These are phyloP conservation scores for Orthonevra nobilis DNA, from an alignment of 2,888 invertebrate genomes.

Conservation along the genomic window DNA sequence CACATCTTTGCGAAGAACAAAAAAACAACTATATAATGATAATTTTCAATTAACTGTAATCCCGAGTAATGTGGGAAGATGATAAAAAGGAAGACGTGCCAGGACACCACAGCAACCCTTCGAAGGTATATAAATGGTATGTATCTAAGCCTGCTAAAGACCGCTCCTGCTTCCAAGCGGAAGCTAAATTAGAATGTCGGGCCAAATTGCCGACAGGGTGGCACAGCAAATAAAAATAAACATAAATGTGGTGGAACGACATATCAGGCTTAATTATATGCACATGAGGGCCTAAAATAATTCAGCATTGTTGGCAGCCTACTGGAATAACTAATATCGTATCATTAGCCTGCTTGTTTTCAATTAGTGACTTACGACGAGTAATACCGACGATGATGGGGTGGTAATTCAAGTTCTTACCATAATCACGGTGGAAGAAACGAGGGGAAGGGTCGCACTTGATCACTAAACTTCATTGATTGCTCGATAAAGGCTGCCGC, in stretches of 20 bases:
- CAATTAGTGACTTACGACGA: constrained; percentile 49
- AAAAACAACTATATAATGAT: constrained; percentile 54
- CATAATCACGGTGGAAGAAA: too few species aligned
- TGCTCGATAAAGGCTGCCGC: constrained; percentile 5
- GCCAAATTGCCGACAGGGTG: neutral
- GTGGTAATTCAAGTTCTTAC: constrained; percentile 16
- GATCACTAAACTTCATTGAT: constrained; percentile 42
- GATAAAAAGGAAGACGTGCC: constrained; percentile 25
- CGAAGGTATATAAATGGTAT: constrained; percentile 9
- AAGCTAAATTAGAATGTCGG: constrained; percentile 30
- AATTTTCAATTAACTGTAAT: constrained; percentile 58
- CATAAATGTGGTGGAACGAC: neutral
- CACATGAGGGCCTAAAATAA: constrained; percentile 33
- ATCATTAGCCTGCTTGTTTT: constrained; percentile 57
- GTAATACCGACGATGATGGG: neutral
- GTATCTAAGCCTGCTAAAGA: too few species aligned
- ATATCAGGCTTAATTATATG: constrained; percentile 37
- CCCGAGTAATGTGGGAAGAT: constrained; percentile 14
- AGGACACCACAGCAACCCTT: neutral
- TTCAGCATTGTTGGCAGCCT: constrained; percentile 41
- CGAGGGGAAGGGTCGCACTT: constrained; percentile 9
- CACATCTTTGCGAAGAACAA: neutral
- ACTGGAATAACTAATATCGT: constrained; percentile 32
- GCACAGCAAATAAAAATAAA: constrained; percentile 11
- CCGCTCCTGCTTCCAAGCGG: neutral